These are phyloP conservation scores for Neelides folsomi DNA, from an alignment of 2,888 invertebrate genomes.

Conservation along the genomic window DNA sequence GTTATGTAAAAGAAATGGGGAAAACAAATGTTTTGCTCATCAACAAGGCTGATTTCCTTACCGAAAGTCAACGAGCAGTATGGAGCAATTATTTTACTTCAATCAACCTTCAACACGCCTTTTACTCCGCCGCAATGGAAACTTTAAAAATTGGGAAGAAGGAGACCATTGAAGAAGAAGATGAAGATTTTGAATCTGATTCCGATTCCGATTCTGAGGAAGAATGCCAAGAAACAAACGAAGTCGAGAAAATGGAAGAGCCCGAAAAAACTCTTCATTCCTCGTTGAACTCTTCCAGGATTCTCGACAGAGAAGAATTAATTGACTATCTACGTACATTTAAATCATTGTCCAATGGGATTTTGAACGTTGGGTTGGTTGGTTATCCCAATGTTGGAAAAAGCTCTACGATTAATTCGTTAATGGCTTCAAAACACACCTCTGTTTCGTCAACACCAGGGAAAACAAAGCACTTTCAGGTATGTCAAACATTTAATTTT, in stretches of 20 bases:
- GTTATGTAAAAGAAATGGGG: slow-evolving; percentile 65
- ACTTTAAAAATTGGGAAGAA: not conserved
- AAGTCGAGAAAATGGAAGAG: slow-evolving; percentile 37
- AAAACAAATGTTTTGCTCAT: slow-evolving; percentile 73
- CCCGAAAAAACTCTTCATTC: not conserved
- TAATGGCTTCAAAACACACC: slow-evolving; percentile 61
- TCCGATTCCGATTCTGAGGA: slow-evolving; percentile 16
- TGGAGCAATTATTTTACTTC: slow-evolving; percentile 78
- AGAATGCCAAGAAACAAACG: slow-evolving; percentile 36
- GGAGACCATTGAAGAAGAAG: slow-evolving; percentile 6
- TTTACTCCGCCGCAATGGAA: slow-evolving; percentile 65
- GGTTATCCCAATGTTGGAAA: slow-evolving; percentile 99
- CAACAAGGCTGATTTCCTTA: slow-evolving; percentile 91
- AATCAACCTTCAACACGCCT: slow-evolving; percentile 57
- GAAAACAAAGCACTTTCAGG: slow-evolving; percentile 89
- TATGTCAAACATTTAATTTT: no score
- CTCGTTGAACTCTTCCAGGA: not conserved
- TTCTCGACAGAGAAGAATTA: slow-evolving; percentile 52
- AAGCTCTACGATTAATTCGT: slow-evolving; percentile 92
- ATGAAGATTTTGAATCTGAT: slow-evolving; percentile 19
- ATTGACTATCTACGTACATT: slow-evolving; percentile 56
- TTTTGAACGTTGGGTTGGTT: slow-evolving; percentile 78
- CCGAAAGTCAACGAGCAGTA: slow-evolving; percentile 56
- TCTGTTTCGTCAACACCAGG: slow-evolving; percentile 97
- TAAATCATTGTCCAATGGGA: slow-evolving; percentile 37